Base-by-base conservation (phyloP, 2,888 invertebrate species). In the Hetaerina titia region DNA sequence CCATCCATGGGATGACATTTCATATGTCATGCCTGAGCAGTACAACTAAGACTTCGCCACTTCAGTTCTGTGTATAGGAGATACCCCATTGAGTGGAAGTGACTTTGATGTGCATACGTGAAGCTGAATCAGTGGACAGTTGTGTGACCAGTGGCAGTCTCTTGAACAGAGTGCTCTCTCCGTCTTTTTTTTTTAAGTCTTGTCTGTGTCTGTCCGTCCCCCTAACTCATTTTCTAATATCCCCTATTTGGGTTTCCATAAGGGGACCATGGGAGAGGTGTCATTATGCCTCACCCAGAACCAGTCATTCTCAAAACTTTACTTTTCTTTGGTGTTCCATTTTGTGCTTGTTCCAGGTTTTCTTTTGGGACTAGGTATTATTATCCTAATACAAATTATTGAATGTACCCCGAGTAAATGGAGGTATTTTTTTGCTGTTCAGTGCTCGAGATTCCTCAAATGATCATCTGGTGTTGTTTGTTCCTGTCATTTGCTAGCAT, bases 1-100 rank as follows among this genome's bases (percentile, higher is more conserved):
- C 96, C 99, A 99, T 97, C 99, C 99, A 0, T 99, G 99, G 99
- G 99, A 99, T 96, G 99, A 99, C 97, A 99, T 99, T 97, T 98
- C 98, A 0, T 98, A 98, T 96, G 98, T 98, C 95, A 97, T 98
- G 96, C 98, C 98, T 9, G 98, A 98, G 96, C 98, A 98, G 96
- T 98, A 98, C 96, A 97, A 97, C 96, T 97, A 96, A 96, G 95
- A 69, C 74, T 22, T 92, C 74, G 56, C 22, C 31, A 0, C 56
- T 64, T 92, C 64, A 56, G 56, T 69, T 64, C n/a, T 56, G n/a
- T 92, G 74, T 56, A 92, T 45, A 74, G 69, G 92, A 74, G 92
- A 92, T 64, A 69, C 89, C 56, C 89, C n/a, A n/a, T 45, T 56
- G 89, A 89, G 89, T 60, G 58, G 60, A 90, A 60, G 90, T 45